These are phyloP conservation scores for Pluvialis apricaria DNA, from an alignment of 2,113 vertebrate species.

Conservation along the genomic window DNA sequence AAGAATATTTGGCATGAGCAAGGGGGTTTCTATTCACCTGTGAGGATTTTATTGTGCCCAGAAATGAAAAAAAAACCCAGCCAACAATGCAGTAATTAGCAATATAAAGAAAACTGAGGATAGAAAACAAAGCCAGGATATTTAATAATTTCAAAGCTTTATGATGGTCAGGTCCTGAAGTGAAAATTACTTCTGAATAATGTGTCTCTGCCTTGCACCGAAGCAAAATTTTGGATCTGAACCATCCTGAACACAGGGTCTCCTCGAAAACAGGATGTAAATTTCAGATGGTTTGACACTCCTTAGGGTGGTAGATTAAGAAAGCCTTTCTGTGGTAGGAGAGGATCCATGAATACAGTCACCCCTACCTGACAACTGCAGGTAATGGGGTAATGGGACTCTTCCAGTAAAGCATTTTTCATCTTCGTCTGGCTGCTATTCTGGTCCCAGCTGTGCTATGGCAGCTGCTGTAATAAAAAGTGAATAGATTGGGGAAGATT, in stretches of 20 bases:
- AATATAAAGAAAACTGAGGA: background rate
- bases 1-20: background rate
- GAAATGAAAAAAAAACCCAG: background rate
- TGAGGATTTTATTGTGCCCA: background rate
- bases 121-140: background rate
- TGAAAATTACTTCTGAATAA: background rate
- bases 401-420: conserved; percentile 40
- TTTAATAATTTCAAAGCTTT: background rate
- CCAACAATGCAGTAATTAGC: background rate
- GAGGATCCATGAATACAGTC: background rate
- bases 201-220: background rate
- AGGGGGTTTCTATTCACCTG: background rate
- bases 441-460: conserved; percentile 31
- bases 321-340: background rate
- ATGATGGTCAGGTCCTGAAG: background rate
- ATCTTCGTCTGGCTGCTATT: background rate
- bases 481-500: background rate
- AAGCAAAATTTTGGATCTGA: background rate
- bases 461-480: conserved; percentile 27
- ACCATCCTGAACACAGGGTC: background rate
- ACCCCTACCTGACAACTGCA: background rate
- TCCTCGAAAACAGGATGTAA: background rate
- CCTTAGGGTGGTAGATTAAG: background rate
- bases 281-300: background rate
- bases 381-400: background rate